Base-by-base conservation (phyloP, 2,797 vertebrate species). In the Tiaroga cobitis region DNA sequence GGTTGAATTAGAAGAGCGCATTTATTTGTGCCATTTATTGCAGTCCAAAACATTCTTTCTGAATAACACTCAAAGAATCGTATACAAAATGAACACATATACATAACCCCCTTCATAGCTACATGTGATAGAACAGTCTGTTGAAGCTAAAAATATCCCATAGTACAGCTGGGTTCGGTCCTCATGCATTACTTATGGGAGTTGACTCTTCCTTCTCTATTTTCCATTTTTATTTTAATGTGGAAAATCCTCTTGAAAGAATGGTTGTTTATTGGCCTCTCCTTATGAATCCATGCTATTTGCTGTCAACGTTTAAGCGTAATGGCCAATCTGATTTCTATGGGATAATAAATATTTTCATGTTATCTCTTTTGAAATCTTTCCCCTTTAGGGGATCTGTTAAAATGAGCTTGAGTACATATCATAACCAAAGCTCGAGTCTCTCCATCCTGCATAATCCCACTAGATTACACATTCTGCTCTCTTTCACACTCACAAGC, bases 101-200 rank as follows among this genome's bases (percentile, higher is more conserved):
- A 41, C 19, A 80, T n/a, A 59, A 29, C 76, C 69, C 34, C 56
- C 34, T 82, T 74, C 79, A 69, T 72, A 49, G 46, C 46, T 80
- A 54, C 54, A 54, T 79, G 29, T 74, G 70, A 80, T 81, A 63
- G 54, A 81, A 39, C 65, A 72, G 79, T 84, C 85, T 72, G 49
- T 43, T 76, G 19, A 43, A 56, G 68, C 79, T 87, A 87, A 74
- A 86, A 82, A 82, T 87, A 82, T 82, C 59, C 32, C 32, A 51
- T 61, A 41, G 56, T 76, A 63, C 77, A 84, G 80, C 74, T 88
- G 84, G 80, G 51, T 73, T 73, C 21, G 9, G 56, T 82, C 39
- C 80, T 94, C 93, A 94, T 95, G 93, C 92, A 95, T 94, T 94
- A 94, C 92, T 95, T 92, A 94, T 94, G 91, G 92, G 91, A 91